Conservation (phyloP, 2,113 vertebrate genomes). For the Otus sunia region DNA sequence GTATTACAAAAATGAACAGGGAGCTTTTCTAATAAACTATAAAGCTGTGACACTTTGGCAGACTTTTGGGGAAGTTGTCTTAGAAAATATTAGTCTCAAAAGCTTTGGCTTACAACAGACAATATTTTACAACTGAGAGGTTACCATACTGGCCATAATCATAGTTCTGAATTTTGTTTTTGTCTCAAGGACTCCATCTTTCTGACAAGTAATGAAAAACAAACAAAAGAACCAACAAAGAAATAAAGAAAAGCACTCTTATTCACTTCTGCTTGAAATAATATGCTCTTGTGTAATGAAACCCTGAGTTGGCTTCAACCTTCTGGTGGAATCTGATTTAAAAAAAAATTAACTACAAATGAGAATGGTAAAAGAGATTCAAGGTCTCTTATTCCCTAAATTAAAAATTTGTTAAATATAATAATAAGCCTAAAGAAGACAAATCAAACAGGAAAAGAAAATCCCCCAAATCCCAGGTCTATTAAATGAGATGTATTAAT, state of each 20-base stretch:
- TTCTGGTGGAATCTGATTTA: neutral
- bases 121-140: neutral
- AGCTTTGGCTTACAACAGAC: neutral
- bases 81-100: neutral
- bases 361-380: neutral
- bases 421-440: neutral
- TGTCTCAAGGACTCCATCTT: neutral
- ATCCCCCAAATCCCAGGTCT: neutral
- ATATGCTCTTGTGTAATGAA: neutral
- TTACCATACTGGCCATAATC: neutral
- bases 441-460: neutral
- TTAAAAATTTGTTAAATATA: neutral
- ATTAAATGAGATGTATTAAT: neutral
- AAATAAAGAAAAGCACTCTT: neutral
- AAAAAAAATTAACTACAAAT: neutral
- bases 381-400: neutral
- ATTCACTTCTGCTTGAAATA: neutral
- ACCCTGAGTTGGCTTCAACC: neutral
- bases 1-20: neutral
- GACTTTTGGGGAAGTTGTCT: neutral
- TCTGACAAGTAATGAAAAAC: neutral
- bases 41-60: neutral
- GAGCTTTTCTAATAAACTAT: neutral
- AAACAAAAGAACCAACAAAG: neutral
- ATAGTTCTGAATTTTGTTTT: neutral